A percentile compares a stretch with the other conserved stretches of the same genome.
These are phyloP conservation scores for Malthinus flaveolus DNA, from an alignment of 2,888 invertebrate genomes.

Conservation along the genomic window DNA sequence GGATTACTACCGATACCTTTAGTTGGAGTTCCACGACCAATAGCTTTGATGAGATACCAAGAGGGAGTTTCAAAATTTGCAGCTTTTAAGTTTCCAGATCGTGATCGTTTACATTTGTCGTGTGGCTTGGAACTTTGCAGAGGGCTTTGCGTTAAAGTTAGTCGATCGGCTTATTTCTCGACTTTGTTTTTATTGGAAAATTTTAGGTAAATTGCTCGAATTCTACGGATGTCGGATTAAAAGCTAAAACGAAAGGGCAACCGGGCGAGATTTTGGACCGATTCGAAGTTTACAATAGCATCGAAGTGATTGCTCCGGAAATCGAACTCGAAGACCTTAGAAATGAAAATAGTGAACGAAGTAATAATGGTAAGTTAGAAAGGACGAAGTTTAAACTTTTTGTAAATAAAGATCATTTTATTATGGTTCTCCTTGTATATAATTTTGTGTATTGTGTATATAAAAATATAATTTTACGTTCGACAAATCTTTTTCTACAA, in stretches of 20 bases:
- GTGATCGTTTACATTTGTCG: constrained; percentile 75
- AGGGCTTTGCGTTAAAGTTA: constrained; percentile 68
- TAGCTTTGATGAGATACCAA: constrained; percentile 51
- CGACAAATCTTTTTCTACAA: not conserved
- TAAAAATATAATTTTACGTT: constrained; percentile 15
- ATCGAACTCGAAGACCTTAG: constrained; percentile 67
- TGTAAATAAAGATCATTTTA: constrained; percentile 1
- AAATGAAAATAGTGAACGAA: constrained; percentile 7
- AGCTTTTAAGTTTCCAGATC: constrained; percentile 82
- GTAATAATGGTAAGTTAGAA: constrained; percentile 12
- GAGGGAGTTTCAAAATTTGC: constrained; percentile 67
- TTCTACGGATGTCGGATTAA: constrained; percentile 31
- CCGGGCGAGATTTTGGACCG: constrained; percentile 65
- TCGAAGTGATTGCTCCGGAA: constrained; percentile 78
- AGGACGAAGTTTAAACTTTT: not conserved
- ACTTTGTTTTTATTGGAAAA: constrained; percentile 3
- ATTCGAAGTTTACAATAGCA: constrained; percentile 78
- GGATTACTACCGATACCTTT: constrained; percentile 62
- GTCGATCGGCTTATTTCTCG: not conserved
- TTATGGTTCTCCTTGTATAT: not conserved
- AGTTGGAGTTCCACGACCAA: constrained; percentile 46
- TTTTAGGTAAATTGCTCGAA: constrained; percentile 54
- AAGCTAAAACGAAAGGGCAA: constrained; percentile 56
- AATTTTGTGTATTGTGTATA: constrained; percentile 11
- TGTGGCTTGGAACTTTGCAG: constrained; percentile 78